A percentile compares a stretch with the other conserved stretches of the same genome.
These are phyloP conservation scores for Lasioglossum malachurum DNA, from an alignment of 2,888 invertebrate genomes.

Conservation along the genomic window DNA sequence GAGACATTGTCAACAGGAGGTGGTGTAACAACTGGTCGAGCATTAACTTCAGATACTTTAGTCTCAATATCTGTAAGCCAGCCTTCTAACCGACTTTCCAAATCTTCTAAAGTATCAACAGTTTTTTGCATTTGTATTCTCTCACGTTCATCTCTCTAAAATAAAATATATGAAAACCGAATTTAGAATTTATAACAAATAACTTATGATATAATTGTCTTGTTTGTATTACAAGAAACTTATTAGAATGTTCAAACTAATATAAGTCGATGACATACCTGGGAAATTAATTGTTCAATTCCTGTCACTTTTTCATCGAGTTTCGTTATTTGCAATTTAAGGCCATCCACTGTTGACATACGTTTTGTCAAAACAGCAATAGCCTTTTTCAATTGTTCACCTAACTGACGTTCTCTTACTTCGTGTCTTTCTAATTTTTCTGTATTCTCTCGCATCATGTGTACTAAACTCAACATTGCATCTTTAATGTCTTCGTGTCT, in stretches of 20 bases:
- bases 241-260: neutral
- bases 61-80: slow-evolving; percentile 84
- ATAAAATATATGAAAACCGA: neutral
- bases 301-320: slow-evolving; percentile 91
- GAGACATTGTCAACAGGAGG: slow-evolving; percentile 62
- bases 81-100: slow-evolving; percentile 85
- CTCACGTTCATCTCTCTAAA: slow-evolving; percentile 89
- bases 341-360: slow-evolving; percentile 83
- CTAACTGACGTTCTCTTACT: slow-evolving; percentile 91
- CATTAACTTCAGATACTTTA: slow-evolving; percentile 84
- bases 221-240: neutral
- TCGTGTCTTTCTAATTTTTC: slow-evolving; percentile 95
- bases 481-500: slow-evolving; percentile 88
- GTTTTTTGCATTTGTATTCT: slow-evolving; percentile 88
- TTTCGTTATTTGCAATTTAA: slow-evolving; percentile 90
- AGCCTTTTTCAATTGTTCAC: slow-evolving; percentile 92
- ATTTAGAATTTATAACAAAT: neutral
- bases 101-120: slow-evolving; percentile 86
- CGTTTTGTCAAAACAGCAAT: slow-evolving; percentile 90
- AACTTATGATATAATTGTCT: neutral
- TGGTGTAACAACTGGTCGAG: slow-evolving; percentile 59
- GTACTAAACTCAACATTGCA: slow-evolving; percentile 92
- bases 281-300: slow-evolving; percentile 91
- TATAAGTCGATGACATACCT: slow-evolving; percentile 85
- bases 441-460: slow-evolving; percentile 91